Base-by-base conservation (phyloP, 1,140 invertebrate species). In the Trichomalopsis sarcophagae region DNA sequence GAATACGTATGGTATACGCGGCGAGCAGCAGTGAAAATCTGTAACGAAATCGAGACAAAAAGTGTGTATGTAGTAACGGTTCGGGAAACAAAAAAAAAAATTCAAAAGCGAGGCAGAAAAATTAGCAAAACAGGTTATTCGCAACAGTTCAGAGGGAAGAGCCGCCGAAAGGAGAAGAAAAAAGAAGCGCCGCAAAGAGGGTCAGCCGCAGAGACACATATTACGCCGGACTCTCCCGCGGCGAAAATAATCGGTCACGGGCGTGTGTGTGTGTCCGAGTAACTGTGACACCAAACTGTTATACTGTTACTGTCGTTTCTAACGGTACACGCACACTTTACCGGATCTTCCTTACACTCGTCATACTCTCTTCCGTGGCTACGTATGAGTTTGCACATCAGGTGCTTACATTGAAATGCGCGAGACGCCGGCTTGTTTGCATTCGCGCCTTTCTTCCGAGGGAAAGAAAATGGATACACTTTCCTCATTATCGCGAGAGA, bases 241-340 rank as follows among this genome's bases (percentile, higher is more conserved):
- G 80, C 68, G 47, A 82, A 82, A 55, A 74, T 82, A 82, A 82
- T 82, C 81, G 69, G 81, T 75, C 71, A 82, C 36, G 30, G 30
- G 7, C 68, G 33, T 89, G 90, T 89, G 89, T 21, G 87, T 86
- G 86, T 87, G 87, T 87, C 77, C 80, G 87, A 44, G 55, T 81
- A 82, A 84, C 74, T 82, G 80, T 86, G 87, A 85, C 87, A 82
- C 50, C 68, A 84, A 87, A 87, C 85, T 87, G 82, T 62, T 62
- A 62, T 62, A 62, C 55, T n/a, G 55, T 87, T 86, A 40, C 81
- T 80, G 83, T 86, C 83, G 81, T 84, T 87, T 84, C 81, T 87
- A 86, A 85, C 84, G 85, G 82, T 85, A 87, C 71, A 30, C 14
- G 9, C 9, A 36, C 40, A 13, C 71, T 36, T 36, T 36, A 11